Evolutionary conservation across 1,140 invertebrate species (phyloP), one percentile per base, ranked within the genome.

Genomic region (Drosophila obscura): DNA sequence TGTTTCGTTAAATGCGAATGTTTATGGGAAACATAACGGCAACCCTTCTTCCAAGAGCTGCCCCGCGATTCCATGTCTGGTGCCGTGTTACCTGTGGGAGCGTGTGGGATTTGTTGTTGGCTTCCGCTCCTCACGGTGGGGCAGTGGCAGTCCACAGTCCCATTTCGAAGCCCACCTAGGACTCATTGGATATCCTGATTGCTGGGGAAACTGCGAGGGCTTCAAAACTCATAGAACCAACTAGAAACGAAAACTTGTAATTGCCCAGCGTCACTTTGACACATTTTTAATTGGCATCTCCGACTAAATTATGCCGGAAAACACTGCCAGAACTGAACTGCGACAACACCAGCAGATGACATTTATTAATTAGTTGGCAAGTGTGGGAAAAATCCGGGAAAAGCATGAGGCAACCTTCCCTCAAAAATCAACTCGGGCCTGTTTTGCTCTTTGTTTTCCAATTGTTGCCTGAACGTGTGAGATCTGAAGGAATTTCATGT

Each of bases 401-500:
- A 74, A 63, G 45, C 64, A 63, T 51, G 41, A 45, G 39, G 22
- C 19, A 63, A 16, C 59, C 52, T 24, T 11, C 2, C 8, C 31
- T 6, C 28, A 2, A 9, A 8, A 39, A 4, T 2, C 0, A 1
- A 4, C 35, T 46, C 4, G 6, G 9, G 44, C 52, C 15, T 46
- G 35, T 26, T 28, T 26, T 22, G 22, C 35, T 19, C 49, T 62
- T 76, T 67, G 51, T 51, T 72, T 76, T 59, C 55, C 59, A 48
- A 77, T 73, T 72, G 61, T 49, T 60, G 58, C n/a, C 41, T 28
- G 59, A 69, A 65, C 52, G 79, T 81, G 79, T 81, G 74, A 82
- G 78, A 82, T 81, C n/a, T n/a, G n/a, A n/a, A n/a, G n/a, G n/a
- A 81, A 81, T 84, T 83, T 58, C 76, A 82, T 69, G 72, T 79